These are phyloP conservation scores for Drosophila mimica DNA, from an alignment of 2,888 invertebrate species.

Conservation along the genomic window DNA sequence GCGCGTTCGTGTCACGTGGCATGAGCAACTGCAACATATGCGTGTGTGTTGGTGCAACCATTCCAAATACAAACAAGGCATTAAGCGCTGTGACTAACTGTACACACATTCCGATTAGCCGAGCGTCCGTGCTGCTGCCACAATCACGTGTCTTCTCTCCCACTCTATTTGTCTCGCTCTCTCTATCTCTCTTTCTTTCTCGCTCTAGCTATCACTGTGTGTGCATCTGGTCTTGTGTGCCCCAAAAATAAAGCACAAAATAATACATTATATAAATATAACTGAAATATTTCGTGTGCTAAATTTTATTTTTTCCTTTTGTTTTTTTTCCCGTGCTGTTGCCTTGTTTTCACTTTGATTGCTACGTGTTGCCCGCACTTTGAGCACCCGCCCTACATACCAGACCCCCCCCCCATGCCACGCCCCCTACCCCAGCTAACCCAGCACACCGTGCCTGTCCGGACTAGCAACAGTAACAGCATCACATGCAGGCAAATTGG, in stretches of 20 bases:
- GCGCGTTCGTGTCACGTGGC: not conserved
- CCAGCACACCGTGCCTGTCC: not conserved
- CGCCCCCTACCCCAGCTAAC: too few relatives aligned
- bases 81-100: conserved; percentile 46
- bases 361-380: conserved; percentile 67
- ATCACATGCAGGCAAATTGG: conserved; percentile 73
- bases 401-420: too few relatives aligned
- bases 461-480: conserved; percentile 16
- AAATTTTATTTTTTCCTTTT: conserved; percentile 27
- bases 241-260: conserved; percentile 50
- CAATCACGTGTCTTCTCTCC: not conserved
- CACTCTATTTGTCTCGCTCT: not conserved
- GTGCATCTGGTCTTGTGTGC: conserved; percentile 24
- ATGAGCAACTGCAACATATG: not conserved
- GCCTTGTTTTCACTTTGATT: conserved; percentile 77
- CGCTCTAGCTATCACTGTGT: not conserved
- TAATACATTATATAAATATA: conserved; percentile 69
- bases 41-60: not conserved
- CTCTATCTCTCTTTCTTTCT: not conserved
- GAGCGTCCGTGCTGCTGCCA: conserved; percentile 16
- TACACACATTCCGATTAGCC: conserved; percentile 47
- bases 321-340: conserved; percentile 26
- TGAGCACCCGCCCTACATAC: conserved; percentile 12
- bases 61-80: conserved; percentile 31
- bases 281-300: conserved; percentile 58